Conservation (phyloP, 2,113 vertebrate species). For the Deroptyus accipitrinus region DNA sequence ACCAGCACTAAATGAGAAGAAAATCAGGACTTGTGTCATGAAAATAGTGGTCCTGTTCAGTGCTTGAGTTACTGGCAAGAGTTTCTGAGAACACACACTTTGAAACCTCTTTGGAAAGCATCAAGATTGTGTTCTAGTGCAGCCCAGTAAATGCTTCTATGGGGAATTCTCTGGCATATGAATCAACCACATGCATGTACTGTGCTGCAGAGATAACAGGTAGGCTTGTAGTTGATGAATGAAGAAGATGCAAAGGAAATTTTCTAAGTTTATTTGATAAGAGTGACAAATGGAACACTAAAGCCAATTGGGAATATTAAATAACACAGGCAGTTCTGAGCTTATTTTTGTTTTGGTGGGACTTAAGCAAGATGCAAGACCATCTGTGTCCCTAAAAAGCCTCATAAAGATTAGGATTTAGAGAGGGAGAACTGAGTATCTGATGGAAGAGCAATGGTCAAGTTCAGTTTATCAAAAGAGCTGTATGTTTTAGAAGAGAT, state of each 20-base stretch:
- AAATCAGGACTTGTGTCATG: neutral
- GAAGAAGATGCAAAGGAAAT: neutral
- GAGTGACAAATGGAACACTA: neutral
- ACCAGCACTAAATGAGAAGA: neutral
- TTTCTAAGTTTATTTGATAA: neutral
- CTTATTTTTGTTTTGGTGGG: neutral
- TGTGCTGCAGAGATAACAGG: neutral
- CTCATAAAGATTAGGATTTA: neutral
- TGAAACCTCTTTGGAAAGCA: neutral
- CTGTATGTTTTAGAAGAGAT: neutral
- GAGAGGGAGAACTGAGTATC: neutral
- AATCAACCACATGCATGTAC: neutral
- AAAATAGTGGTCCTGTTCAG: neutral
- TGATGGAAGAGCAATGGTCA: neutral
- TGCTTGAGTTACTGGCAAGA: neutral
- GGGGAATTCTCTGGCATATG: neutral
- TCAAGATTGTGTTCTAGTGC: fast-evolving
- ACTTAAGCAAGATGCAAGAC: neutral
- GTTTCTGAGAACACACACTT: neutral
- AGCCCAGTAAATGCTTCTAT: neutral
- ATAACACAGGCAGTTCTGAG: neutral
- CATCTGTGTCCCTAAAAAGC: neutral
- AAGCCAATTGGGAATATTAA: neutral
- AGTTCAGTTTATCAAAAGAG: neutral
- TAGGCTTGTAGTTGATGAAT: neutral